Base-by-base conservation (phyloP, 2,113 vertebrate species). In the Sciurus niger region DNA sequence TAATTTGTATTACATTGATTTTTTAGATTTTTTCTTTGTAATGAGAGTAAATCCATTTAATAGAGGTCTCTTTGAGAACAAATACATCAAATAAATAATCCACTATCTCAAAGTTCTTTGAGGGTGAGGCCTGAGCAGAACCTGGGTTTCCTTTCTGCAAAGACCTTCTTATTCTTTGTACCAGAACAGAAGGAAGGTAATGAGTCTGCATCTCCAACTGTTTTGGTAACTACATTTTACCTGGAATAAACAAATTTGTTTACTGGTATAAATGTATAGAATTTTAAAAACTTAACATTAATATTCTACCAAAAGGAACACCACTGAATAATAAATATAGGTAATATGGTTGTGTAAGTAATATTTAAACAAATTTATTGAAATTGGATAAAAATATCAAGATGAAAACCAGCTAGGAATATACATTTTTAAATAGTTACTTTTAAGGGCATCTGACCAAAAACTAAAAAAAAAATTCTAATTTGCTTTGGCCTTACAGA, bases 331-430 rank as follows among this genome's bases (percentile, higher is more conserved):
- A 94, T 34, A 92, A 43, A 84, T 14, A 51, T 3, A 60, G 48
- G 28, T 18, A 80, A 32, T 77, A 78, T 32, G 20, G 32, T 87
- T 90, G 17, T 2, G 58, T 60, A 86, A 46, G 20, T 51, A 89
- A 86, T 76, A 80, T 48, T 58, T 84, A 86, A 79, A 72, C 24
- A 87, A 80, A 78, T n/a, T 40, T 60, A 48, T 12, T 92, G 2
- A 51, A 90, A 90, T 68, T 92, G 11, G 17, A 63, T 90, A 34
- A 53, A 84, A 94, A 88, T 67, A 76, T 20, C 12, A 73, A 92
- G 9, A 60, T 67, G 40, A 87, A 84, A 80, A 53, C 25, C 1
- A 30, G 1, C 67, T 63, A 86, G 4, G 14, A 67, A 74, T 77
- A 60, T 1, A 24, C 12, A 88, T 80, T 91, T 88, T 74, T 20